Evolutionary conservation across 2,113 vertebrate genomes (phyloP).

Genomic region (Brevimyrus niger): DNA sequence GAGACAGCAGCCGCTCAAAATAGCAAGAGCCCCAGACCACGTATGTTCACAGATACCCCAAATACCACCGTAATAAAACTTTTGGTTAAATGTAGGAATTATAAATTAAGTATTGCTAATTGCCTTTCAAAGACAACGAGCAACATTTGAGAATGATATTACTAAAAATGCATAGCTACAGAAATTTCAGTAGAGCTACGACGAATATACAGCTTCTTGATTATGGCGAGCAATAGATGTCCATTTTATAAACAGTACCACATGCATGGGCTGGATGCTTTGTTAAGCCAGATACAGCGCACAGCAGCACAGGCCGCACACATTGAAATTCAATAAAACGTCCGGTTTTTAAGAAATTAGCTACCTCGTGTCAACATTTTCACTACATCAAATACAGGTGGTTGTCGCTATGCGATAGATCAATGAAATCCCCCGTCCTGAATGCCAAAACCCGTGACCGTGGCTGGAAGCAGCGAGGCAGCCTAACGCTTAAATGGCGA

Average conservation of each 20-base stretch:
- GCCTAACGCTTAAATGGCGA: background rate
- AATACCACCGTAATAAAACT: background rate
- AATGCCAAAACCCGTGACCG: background rate
- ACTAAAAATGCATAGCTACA: background rate
- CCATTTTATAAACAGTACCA: background rate
- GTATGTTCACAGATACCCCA: background rate
- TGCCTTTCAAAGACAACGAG: background rate
- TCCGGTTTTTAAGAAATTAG: background rate
- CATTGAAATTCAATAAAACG: background rate
- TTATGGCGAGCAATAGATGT: background rate
- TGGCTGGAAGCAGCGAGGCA: background rate
- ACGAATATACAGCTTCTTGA: background rate
- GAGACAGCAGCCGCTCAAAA: background rate
- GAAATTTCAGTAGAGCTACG: background rate
- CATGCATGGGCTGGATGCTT: background rate
- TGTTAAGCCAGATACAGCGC: background rate
- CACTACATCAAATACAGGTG: background rate
- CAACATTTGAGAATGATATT: background rate
- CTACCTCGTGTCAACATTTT: background rate
- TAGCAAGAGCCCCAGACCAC: background rate
- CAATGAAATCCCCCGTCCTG: background rate
- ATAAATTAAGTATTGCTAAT: background rate
- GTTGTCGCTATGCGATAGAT: background rate
- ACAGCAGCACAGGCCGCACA: background rate
- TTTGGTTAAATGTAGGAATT: background rate